Conservation (phyloP, 2,113 vertebrate species). For the Antigone vipio region DNA sequence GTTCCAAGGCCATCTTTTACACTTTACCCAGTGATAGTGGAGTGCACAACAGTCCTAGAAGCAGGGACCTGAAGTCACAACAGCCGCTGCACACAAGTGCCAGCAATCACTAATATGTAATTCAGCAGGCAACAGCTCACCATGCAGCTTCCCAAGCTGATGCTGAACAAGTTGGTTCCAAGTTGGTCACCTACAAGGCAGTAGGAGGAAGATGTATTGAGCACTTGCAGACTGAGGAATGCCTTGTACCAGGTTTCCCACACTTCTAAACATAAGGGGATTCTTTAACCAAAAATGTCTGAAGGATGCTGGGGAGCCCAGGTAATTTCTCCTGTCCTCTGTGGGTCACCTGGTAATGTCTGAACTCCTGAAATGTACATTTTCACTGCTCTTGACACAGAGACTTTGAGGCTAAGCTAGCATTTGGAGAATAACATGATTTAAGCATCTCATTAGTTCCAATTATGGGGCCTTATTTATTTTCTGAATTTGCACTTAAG, state of each 20-base stretch:
- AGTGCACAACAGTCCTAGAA: not conserved
- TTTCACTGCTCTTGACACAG: not conserved
- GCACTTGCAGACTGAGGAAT: not conserved
- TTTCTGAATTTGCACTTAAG: slow-evolving; percentile 8
- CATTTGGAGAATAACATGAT: not conserved
- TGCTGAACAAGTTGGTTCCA: not conserved
- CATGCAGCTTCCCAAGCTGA: not conserved
- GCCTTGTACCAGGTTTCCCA: not conserved
- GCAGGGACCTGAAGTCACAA: not conserved
- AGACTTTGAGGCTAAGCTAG: not conserved
- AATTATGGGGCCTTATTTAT: slow-evolving; percentile 14
- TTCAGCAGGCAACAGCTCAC: not conserved
- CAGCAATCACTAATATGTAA: not conserved
- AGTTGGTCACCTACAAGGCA: not conserved
- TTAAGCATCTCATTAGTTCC: slow-evolving; percentile 31
- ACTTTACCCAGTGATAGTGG: not conserved
- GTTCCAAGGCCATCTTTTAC: not conserved
- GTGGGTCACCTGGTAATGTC: not conserved
- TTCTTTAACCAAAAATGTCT: not conserved
- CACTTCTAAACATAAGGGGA: not conserved
- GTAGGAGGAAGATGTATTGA: not conserved
- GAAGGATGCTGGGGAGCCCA: not conserved
- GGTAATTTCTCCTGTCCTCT: not conserved
- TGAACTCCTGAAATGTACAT: not conserved
- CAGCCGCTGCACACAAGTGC: not conserved